Evolutionary conservation across 2,113 vertebrate species (phyloP), one percentile per base, ranked within the genome.

Genomic region (Pongo abelii): DNA sequence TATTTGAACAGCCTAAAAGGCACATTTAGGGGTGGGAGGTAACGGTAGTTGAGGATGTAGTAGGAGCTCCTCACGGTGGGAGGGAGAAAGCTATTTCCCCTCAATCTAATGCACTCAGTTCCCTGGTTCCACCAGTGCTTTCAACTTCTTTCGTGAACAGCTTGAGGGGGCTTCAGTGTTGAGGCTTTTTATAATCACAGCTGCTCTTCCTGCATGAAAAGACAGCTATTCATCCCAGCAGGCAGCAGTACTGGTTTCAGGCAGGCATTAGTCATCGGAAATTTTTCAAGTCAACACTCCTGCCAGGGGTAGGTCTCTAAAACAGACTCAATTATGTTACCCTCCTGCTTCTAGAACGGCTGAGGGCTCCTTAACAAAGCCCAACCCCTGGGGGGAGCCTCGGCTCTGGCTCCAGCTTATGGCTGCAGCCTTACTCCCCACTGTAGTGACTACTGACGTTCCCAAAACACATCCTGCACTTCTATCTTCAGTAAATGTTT

Each of bases 201-300:
- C 93, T 94, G 77, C 95, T 61, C 93, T 85, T 64, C 69, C 70
- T 40, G 43, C 90, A 77, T 20, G 80, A 96, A 91, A 78, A 96
- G 95, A 89, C 43, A 87, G 92, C 95, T 87, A 84, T 96, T 96
- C 95, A 92, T 77, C 89, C 83, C 95, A 78, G 96, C 93, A 89
- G 97, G 97, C 96, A 84, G 93, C 61, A 46, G 84, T 1, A 35
- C 38, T 52, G 40, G 59, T 67, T 86, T 35, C 86, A 79, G 78
- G 89, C 92, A 84, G 83, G 87, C 89, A 96, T 97, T 96, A 98
- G 93, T 97, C 98, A 97, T 97, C 95, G 38, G 48, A 69, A 93
- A 96, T 91, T 89, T 91, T 96, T 97, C 97, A 97, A 95, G 95
- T 74, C 96, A 96, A 97, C 86, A 96, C 83, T 79, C 85, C 81